Percentiles rank a stretch among this genome's conserved stretches.
Evolutionary conservation across 2,797 vertebrate genomes (phyloP).

Genomic region (Falco rusticolus): DNA sequence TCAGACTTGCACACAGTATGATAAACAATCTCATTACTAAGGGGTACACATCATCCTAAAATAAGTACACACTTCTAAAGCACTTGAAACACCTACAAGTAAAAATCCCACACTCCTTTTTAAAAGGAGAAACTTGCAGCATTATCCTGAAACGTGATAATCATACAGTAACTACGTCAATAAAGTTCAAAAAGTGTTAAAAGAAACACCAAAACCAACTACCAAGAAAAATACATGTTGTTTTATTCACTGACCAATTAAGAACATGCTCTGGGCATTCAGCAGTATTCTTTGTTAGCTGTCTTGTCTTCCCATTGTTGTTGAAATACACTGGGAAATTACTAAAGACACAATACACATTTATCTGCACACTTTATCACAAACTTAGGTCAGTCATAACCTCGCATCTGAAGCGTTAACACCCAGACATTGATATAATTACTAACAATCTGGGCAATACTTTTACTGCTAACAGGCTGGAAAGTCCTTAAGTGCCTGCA

Average conservation of each 20-base stretch:
- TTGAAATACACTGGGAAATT: neutral
- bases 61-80: neutral
- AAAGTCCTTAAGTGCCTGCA: neutral
- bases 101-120: neutral
- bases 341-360: neutral
- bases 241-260: conserved; percentile 13
- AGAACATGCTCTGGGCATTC: neutral
- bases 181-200: neutral
- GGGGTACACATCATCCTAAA: neutral
- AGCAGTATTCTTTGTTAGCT: neutral
- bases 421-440: neutral
- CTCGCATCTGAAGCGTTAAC: neutral
- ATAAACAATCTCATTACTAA: neutral
- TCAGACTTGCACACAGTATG: neutral
- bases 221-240: neutral
- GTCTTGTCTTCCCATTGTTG: neutral
- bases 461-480: neutral
- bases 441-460: neutral
- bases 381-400: neutral
- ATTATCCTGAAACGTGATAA: neutral
- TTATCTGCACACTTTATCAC: neutral
- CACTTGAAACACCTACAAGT: neutral
- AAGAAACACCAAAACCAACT: neutral
- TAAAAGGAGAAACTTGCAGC: neutral
- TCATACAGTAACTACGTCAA: neutral